Conservation (phyloP, 92 coral and sea anemone genomes). For the Metridium senile region DNA sequence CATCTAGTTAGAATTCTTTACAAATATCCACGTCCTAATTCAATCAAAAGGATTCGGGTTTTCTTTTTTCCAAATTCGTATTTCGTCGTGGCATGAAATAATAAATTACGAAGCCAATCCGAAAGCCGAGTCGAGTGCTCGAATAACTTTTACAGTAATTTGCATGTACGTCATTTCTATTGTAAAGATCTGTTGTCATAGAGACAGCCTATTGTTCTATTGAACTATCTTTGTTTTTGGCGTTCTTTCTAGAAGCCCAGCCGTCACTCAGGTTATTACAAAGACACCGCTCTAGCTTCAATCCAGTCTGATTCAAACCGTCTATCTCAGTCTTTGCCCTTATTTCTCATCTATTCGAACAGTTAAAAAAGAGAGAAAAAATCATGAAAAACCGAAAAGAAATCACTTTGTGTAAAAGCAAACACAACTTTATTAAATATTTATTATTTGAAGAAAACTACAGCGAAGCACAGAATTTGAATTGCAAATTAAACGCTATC, state of each 20-base stretch:
- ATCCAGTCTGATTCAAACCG: conserved; percentile 37
- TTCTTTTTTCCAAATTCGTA: conserved; percentile 15
- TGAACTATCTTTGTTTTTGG: conserved; percentile 20
- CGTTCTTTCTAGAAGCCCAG: conserved; percentile 49
- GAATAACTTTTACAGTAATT: conserved; percentile 16
- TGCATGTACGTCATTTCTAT: conserved; percentile 50
- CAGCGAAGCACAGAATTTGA: conserved; percentile 19
- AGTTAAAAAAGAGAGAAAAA: not conserved
- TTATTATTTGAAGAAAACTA: conserved; percentile 9
- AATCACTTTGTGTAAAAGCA: conserved; percentile 7
- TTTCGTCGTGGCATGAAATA: conserved; percentile 7
- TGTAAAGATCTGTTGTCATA: conserved; percentile 38
- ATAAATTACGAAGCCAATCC: conserved; percentile 29
- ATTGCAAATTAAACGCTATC: conserved; percentile 31
- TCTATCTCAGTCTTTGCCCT: not conserved
- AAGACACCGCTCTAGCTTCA: conserved; percentile 29
- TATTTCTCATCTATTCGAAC: conserved; percentile 3
- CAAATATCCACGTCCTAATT: conserved; percentile 29
- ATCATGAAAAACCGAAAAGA: conserved; percentile 5
- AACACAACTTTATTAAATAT: conserved; percentile 25
- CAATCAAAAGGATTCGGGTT: conserved; percentile 8
- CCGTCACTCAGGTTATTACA: conserved; percentile 35
- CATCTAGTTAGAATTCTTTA: conserved; percentile 24
- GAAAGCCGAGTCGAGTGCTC: conserved; percentile 17
- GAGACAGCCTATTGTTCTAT: conserved; percentile 36